Conservation (phyloP, 2,888 invertebrate genomes). For the Hemaris fuciformis region DNA sequence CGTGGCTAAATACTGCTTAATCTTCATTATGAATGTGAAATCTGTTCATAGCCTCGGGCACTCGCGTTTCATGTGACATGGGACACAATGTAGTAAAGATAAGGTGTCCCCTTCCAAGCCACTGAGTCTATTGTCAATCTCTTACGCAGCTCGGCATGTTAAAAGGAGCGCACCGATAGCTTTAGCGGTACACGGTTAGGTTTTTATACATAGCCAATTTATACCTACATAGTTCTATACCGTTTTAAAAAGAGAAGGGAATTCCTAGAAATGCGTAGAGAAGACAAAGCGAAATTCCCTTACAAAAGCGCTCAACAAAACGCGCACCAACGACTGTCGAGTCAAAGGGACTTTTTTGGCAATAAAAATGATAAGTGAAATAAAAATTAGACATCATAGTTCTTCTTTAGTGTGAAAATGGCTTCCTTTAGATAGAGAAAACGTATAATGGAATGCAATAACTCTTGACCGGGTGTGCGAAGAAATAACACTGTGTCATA, state of each 20-base stretch:
- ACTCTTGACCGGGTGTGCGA: slow-evolving; percentile 82
- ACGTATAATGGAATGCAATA: slow-evolving; percentile 82
- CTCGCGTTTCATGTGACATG: slow-evolving; percentile 73
- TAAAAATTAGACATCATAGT: slow-evolving; percentile 77
- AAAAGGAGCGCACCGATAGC: slow-evolving; percentile 56
- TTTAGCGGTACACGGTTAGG: slow-evolving; percentile 43
- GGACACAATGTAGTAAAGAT: slow-evolving; percentile 77
- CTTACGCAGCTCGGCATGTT: slow-evolving; percentile 67
- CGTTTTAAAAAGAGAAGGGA: not conserved
- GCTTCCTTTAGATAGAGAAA: slow-evolving; percentile 81
- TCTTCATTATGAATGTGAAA: slow-evolving; percentile 72
- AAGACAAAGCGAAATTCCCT: not conserved
- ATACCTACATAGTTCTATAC: slow-evolving; percentile 12
- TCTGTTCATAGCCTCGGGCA: slow-evolving; percentile 64
- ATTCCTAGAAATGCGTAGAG: not conserved
- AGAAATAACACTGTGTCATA: slow-evolving; percentile 82
- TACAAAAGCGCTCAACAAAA: not conserved
- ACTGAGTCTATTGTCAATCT: slow-evolving; percentile 76
- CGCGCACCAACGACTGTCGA: not conserved
- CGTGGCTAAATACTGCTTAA: slow-evolving; percentile 47
- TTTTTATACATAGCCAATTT: slow-evolving; percentile 33
- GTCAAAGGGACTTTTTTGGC: slow-evolving; percentile 21
- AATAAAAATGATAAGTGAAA: slow-evolving; percentile 66
- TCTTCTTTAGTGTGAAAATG: slow-evolving; percentile 78
- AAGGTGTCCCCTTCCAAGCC: slow-evolving; percentile 75